Percentiles rank a stretch among this genome's conserved stretches.
Evolutionary conservation across 2,113 vertebrate species (phyloP).

Genomic region (Tragelaphus strepsiceros): DNA sequence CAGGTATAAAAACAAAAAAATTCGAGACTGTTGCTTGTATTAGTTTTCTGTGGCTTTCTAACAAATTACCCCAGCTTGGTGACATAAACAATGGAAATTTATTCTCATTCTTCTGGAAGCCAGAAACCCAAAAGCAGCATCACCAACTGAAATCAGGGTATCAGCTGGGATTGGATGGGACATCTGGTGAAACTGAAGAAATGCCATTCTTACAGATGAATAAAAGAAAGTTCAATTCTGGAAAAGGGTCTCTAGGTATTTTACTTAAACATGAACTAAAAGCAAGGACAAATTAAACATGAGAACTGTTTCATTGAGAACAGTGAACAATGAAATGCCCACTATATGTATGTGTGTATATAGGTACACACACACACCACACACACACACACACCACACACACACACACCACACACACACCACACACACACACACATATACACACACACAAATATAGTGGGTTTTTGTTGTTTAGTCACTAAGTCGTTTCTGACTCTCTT

Average conservation of each 20-base stretch:
- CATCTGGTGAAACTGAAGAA: neutral
- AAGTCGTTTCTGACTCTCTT: neutral
- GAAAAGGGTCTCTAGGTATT: neutral
- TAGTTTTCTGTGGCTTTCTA: neutral
- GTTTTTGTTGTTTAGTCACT: neutral
- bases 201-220: neutral
- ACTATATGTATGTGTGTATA: neutral
- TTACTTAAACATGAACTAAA: neutral
- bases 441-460: neutral
- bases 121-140: neutral
- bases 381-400: neutral
- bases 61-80: neutral
- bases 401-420: neutral
- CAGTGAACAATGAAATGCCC: neutral
- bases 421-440: fast-evolving
- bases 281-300: neutral
- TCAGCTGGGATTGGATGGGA: neutral
- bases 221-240: neutral
- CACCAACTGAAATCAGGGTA: neutral
- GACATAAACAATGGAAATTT: neutral
- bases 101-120: neutral
- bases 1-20: neutral
- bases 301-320: neutral
- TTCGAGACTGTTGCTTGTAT: neutral
- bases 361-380: neutral